Evolutionary conservation across 2,888 invertebrate genomes (phyloP), one percentile per base, ranked within the genome.

Genomic region (Timandra comae): DNA sequence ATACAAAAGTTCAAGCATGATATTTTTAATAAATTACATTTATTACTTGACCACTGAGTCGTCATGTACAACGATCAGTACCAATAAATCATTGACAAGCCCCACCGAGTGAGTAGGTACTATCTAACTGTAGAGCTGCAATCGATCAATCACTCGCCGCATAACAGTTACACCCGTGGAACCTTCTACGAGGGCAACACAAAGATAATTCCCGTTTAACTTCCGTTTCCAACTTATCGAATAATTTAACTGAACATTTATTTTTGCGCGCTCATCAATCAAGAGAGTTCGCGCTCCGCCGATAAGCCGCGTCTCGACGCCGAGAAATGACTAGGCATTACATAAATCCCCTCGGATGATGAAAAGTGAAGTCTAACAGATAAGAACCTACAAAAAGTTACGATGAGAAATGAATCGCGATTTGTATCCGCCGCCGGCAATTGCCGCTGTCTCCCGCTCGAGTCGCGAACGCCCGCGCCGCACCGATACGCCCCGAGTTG

Each of bases 281-380:
- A 86, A 86, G 82, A 70, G 76, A 75, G 74, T 79, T 71, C 74
- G 73, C 77, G 78, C 75, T 70, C 69, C 73, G 64, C 75, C 81
- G 85, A 85, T 80, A 85, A 84, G 80, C 81, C 80, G 65, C 76
- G 79, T 68, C 80, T 76, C 84, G 86, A 86, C 86, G 86, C 84
- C 85, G 86, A 86, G 86, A 86, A 86, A 86, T 86, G 86, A 86
- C 86, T 86, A 86, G 85, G 86, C 86, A 86, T 86, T 86, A 86
- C 86, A 86, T 86, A 86, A 86, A 86, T 86, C 86, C 86, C 86
- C 76, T 86, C 69, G 86, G 86, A 86, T 86, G 86, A 86, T 86
- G 86, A 86, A 86, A 86, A 86, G 85, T 86, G 86, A 86, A 86
- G 86, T 86, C 81, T 86, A 82, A 86, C 86, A 86, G 86, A 86